Percentiles rank a stretch among this genome's conserved stretches.
phyloP scores from a whole-genome alignment of 2,797 vertebrate species.

The Scolopax rusticola region DNA sequence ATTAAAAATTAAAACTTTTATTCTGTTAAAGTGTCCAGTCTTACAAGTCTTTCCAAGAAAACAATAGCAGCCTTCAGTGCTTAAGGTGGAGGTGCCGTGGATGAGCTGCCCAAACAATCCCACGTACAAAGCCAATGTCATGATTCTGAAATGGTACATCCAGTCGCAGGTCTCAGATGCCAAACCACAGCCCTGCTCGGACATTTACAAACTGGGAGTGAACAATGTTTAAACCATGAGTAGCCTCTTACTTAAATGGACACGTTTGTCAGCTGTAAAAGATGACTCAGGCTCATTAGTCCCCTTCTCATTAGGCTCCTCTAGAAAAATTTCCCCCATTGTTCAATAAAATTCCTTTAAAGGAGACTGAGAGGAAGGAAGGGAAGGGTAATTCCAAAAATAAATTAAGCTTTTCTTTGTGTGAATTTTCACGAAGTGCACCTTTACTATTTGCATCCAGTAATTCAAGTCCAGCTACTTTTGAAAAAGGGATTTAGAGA shows the following conservation, averaged over 20 bases:
- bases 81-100: slow-evolving; percentile 11
- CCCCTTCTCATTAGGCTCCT: slow-evolving; percentile 26
- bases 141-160: background rate
- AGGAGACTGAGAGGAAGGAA: background rate
- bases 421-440: background rate
- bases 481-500: background rate
- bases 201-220: slow-evolving; percentile 12
- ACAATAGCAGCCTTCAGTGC: slow-evolving; percentile 27
- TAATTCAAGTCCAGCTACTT: background rate
- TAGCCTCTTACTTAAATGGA: background rate
- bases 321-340: background rate
- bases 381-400: slow-evolving; percentile 3
- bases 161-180: background rate
- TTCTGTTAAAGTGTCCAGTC: slow-evolving; percentile 49
- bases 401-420: background rate
- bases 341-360: slow-evolving; percentile 30
- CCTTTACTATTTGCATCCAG: background rate
- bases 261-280: background rate
- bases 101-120: slow-evolving; percentile 40
- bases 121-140: background rate
- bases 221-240: slow-evolving; percentile 31
- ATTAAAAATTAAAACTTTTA: slow-evolving; percentile 53
- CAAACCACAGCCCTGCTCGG: slow-evolving; percentile 38
- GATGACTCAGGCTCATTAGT: slow-evolving; percentile 39
- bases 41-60: slow-evolving; percentile 34